A percentile compares a stretch with the other conserved stretches of the same genome.
phyloP scores from a whole-genome alignment of 2,888 invertebrate species.

The Operophtera brumata region DNA sequence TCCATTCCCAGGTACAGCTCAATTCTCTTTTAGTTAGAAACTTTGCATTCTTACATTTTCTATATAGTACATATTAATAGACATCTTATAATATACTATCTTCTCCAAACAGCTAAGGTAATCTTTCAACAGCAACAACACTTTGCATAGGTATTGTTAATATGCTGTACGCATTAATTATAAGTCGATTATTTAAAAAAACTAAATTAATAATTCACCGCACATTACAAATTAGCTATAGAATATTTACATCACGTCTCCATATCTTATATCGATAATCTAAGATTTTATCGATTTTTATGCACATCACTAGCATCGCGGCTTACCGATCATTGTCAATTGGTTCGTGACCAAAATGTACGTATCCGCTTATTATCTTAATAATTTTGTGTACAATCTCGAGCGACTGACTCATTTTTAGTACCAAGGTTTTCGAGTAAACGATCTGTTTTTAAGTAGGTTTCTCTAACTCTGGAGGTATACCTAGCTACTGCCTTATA shows the following conservation, averaged over 20 bases:
- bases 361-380: constrained; percentile 80
- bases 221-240: constrained; percentile 18
- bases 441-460: constrained; percentile 56
- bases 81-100: too few relatives aligned
- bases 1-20: too few relatives aligned
- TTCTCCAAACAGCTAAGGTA: too few relatives aligned
- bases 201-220: constrained; percentile 10
- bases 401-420: constrained; percentile 74
- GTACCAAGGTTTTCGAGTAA: constrained; percentile 67
- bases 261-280: constrained; percentile 33
- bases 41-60: too few relatives aligned
- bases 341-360: constrained; percentile 79
- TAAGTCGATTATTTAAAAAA: not conserved
- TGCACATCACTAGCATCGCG: constrained; percentile 52
- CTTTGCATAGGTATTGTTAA: too few relatives aligned
- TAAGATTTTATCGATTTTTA: constrained; percentile 33
- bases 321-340: constrained; percentile 79
- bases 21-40: too few relatives aligned
- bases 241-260: constrained; percentile 20
- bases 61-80: too few relatives aligned
- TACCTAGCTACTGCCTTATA: not conserved
- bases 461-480: constrained; percentile 20
- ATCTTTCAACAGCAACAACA: too few relatives aligned
- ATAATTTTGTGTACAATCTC: constrained; percentile 76
- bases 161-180: too few relatives aligned